Conservation (phyloP, 2,888 invertebrate species). For the Dryomyza anilis region DNA sequence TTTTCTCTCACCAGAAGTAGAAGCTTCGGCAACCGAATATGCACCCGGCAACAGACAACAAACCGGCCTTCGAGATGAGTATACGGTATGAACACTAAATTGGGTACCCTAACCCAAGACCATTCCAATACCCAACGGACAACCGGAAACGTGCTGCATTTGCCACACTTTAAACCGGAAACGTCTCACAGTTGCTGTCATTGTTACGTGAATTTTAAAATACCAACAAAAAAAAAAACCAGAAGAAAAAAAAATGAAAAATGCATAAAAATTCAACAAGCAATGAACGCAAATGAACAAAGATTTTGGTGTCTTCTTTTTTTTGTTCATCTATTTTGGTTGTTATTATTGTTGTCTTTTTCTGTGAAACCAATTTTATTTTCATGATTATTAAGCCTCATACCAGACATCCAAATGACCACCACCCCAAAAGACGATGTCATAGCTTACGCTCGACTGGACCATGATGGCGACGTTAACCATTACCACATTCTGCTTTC, state of each 20-base stretch:
- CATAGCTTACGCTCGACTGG: not conserved
- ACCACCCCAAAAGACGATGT: not conserved
- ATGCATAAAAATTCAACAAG: no score
- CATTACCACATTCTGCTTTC: not conserved
- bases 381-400: constrained; percentile 13
- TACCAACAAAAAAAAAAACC: not conserved
- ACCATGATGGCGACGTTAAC: no score
- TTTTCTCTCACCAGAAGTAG: no score
- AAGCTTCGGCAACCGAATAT: no score
- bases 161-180: constrained; percentile 26
- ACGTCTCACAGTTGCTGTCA: constrained; percentile 18
- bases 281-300: constrained; percentile 14
- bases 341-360: not conserved
- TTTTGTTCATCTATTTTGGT: not conserved
- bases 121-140: no score
- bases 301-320: not conserved
- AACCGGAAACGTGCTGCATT: constrained; percentile 27
- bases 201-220: constrained; percentile 25
- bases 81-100: no score
- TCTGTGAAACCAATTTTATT: constrained; percentile 10
- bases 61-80: no score
- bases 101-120: no score
- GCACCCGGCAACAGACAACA: no score
- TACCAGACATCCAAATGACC: no score
- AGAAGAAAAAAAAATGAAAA: not conserved